Evolutionary conservation across 2,888 invertebrate species (phyloP).

Genomic region (Drosophila paracracens): DNA sequence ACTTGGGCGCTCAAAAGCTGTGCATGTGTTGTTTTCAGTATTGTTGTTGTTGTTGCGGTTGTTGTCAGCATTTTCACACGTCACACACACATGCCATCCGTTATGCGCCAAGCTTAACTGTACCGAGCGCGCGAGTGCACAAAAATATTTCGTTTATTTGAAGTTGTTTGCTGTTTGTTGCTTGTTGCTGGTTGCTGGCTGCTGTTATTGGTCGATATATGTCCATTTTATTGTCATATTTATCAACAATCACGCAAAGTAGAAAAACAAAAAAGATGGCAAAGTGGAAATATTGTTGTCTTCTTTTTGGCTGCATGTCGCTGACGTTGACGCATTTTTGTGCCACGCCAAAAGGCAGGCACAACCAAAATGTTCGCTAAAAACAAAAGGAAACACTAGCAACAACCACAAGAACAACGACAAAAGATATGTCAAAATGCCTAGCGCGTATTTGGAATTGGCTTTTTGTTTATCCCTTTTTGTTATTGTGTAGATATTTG

Average conservation of each 20-base stretch:
- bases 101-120: constrained; percentile 45
- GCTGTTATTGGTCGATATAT: constrained; percentile 55
- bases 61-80: constrained; percentile 56
- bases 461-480: constrained; percentile 24
- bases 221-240: constrained; percentile 80
- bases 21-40: constrained; percentile 17
- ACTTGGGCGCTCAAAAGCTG: constrained; percentile 33
- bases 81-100: constrained; percentile 23
- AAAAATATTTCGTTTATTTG: constrained; percentile 61
- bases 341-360: constrained; percentile 22
- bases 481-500: constrained; percentile 23
- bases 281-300: constrained; percentile 3
- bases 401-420: constrained; percentile 21
- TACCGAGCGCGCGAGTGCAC: constrained; percentile 31
- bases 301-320: constrained; percentile 28
- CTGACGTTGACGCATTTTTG: constrained; percentile 62
- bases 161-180: constrained; percentile 56
- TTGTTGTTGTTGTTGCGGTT: constrained; percentile 34
- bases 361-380: constrained; percentile 18
- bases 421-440: constrained; percentile 61
- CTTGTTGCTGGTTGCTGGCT: constrained; percentile 14
- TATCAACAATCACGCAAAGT: constrained; percentile 71
- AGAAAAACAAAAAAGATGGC: constrained; percentile 18
- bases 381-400: constrained; percentile 24
- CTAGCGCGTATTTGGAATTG: constrained; percentile 54